Conservation (phyloP, 1,140 invertebrate species). For the Euwallacea fornicatus region DNA sequence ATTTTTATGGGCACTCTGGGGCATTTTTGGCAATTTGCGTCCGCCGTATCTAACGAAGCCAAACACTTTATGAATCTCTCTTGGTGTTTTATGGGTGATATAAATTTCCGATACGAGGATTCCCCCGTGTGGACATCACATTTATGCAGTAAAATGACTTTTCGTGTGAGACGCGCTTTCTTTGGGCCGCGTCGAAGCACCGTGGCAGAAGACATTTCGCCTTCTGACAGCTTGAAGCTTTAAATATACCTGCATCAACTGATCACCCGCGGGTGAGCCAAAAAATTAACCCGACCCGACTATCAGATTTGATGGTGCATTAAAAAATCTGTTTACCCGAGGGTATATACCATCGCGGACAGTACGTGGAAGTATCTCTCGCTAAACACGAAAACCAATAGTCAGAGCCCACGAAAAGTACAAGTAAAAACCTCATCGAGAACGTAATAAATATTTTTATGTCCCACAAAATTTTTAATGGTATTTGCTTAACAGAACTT, state of each 20-base stretch:
- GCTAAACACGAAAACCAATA: constrained; percentile 4
- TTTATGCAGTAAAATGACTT: not conserved
- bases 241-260: constrained; percentile 24
- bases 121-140: not conserved
- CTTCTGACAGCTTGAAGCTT: constrained; percentile 12
- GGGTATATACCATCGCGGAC: not conserved
- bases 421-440: constrained; percentile 31
- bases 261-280: constrained; percentile 10
- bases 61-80: constrained; percentile 35
- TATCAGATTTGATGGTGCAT: constrained; percentile 9
- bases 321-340: constrained; percentile 12
- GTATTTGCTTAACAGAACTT: constrained; percentile 38
- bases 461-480: constrained; percentile 38
- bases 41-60: constrained; percentile 34
- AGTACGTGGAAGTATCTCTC: not conserved
- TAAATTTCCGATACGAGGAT: constrained; percentile 31
- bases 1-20: constrained; percentile 32
- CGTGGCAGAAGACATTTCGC: constrained; percentile 1
- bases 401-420: constrained; percentile 9
- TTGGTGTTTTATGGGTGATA: constrained; percentile 36
- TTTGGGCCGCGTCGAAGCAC: not conserved
- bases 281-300: constrained; percentile 1
- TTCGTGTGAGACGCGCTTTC: not conserved
- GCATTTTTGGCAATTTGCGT: constrained; percentile 38
- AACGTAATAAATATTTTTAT: constrained; percentile 34